Evolutionary conservation across 1,140 invertebrate species (phyloP), one percentile per base, ranked within the genome.

Genomic region (Trichomalopsis sarcophagae): DNA sequence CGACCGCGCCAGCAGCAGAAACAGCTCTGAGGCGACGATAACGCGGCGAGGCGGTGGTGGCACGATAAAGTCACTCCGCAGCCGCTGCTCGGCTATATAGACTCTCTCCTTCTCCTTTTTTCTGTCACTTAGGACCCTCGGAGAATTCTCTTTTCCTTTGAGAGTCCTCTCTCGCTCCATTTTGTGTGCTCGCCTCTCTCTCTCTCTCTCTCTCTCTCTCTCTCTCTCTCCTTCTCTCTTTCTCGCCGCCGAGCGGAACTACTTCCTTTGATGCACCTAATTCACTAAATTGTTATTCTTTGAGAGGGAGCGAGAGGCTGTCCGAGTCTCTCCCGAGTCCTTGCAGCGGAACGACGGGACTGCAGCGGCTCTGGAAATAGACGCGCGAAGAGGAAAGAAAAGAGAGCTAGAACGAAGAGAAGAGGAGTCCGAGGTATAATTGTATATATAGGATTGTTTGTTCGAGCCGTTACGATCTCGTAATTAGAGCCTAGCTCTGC

Each of bases 231-330:
- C 47, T 75, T 78, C 81, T 87, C 68, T 81, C 75, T 81, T 80
- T 14, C 76, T 79, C 68, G 68, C 81, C n/a, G 78, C 75, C 47
- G 17, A 69, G 17, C 11, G 23, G 82, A 86, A 87, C 84, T 89
- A 80, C 80, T 87, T 81, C 74, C 89, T 91, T 91, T 92, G 90
- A 91, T 85, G 82, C 87, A 82, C 44, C 88, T 90, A 92, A 92
- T 92, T 91, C 87, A 81, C 83, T 84, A 90, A 92, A 91, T 91
- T 91, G 88, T 91, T 91, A 91, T 92, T 91, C 88, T 88, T 87
- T 89, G 86, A 90, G 86, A 85, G 81, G 5, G 33, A 30, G 33
- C n/a, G 74, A 0, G 50, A 82, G 9, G 50, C 50, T 62, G 13
- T 14, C 55, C 55, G 33, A 77, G 9, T 21, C 7, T 74, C 71